phyloP scores from a whole-genome alignment of 2,888 invertebrate genomes.

The Lasioglossum villosulum region DNA sequence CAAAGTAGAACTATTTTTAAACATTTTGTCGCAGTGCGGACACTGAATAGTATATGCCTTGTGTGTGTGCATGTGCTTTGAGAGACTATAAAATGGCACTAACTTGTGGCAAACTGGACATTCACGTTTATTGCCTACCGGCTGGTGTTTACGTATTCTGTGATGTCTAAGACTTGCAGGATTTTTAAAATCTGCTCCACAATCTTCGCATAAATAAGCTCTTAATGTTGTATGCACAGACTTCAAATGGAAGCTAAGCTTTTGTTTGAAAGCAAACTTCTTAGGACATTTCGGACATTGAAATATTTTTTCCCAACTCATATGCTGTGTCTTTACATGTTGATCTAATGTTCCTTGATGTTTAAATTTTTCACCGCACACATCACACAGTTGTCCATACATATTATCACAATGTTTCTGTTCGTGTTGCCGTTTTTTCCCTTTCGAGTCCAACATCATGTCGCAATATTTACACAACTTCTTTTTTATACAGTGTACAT shows the following conservation, averaged over 20 bases:
- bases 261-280: constrained; percentile 82
- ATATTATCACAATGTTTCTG: constrained; percentile 82
- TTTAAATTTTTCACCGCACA: constrained; percentile 83
- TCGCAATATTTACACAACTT: constrained; percentile 80
- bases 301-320: constrained; percentile 82
- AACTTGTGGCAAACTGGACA: constrained; percentile 81
- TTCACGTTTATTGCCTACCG: constrained; percentile 80
- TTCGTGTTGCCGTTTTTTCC: constrained; percentile 83
- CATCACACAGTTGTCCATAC: constrained; percentile 81
- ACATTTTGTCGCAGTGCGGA: constrained; percentile 83
- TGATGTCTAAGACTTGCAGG: constrained; percentile 82
- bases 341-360: constrained; percentile 83
- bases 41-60: constrained; percentile 82
- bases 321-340: constrained; percentile 81
- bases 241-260: constrained; percentile 82
- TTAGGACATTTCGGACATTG: constrained; percentile 83
- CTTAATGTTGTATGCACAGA: constrained; percentile 81
- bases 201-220: constrained; percentile 82
- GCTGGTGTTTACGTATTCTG: constrained; percentile 82
- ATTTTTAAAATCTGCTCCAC: constrained; percentile 83
- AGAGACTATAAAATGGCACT: constrained; percentile 83
- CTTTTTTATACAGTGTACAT: constrained; percentile 78
- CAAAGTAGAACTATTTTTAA: constrained; percentile 82
- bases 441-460: constrained; percentile 79
- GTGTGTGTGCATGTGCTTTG: constrained; percentile 84